Base-by-base conservation (phyloP, 2,888 invertebrate genomes). In the Conus canariensis region DNA sequence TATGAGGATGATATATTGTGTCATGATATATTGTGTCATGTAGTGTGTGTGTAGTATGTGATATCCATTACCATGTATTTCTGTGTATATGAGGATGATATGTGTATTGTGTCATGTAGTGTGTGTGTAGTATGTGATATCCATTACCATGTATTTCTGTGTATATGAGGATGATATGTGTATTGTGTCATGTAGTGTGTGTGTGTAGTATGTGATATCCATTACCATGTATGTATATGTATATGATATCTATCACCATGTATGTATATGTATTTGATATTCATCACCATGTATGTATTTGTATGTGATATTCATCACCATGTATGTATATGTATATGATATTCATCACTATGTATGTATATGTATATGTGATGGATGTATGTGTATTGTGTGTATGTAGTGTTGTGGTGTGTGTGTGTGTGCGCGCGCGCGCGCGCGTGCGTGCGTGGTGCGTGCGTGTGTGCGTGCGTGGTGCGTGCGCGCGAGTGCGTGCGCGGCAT, bases 391-490 rank as follows among this genome's bases (percentile, higher is more conserved):
- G 30, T 30, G n/a, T 2, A 30, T 1, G 30, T 30, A 30, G 30
- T 30, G 30, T 30, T n/a, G 25, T 58, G 85, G 30, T 30, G 30
- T 30, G 30, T 30, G 82, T 82, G 82, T 82, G 82, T 56, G 82
- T 82, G 82, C 12, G 82, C 56, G 82, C 12, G 82, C 56, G 82
- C 12, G 82, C 56, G 56, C 12, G 82, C 56, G 82, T 82, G 82
- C 12, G 56, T 82, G 82, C 56, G 82, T 16, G 82, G 82, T 82
- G 82, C n/a, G 82, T 82, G 82, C n/a, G 82, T 45, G 82, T 82
- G 45, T 82, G 82, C 56, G 82, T 82, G 82, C 56, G 82, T 82
- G 16, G 16, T 5, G 56, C 56, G 19, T 3, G 82, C 16, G 56
- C 12, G 82, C 56, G 56, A 5, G 82, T 5, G 56, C 14, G 82